Evolutionary conservation across 2,113 vertebrate species (phyloP).

Genomic region (Austrofundulus limnaeus): DNA sequence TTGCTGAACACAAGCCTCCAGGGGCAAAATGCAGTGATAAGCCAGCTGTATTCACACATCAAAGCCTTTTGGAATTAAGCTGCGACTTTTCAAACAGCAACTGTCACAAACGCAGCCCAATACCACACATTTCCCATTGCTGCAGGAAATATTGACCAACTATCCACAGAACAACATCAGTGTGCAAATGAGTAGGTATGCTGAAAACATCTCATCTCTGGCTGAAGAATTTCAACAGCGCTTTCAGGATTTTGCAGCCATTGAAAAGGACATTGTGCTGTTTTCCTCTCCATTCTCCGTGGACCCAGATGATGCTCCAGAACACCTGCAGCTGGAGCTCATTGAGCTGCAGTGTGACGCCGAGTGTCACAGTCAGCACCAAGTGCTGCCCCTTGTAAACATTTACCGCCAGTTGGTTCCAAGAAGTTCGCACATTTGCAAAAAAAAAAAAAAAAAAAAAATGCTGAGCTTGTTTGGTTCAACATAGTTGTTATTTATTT

Average conservation of each 20-base stretch:
- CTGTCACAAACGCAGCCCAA: not conserved
- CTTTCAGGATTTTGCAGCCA: too few species aligned
- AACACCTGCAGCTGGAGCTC: too few species aligned
- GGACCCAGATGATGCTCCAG: too few species aligned
- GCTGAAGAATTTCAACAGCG: too few species aligned
- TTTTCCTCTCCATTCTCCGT: too few species aligned
- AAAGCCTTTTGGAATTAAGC: not conserved
- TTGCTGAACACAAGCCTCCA: not conserved
- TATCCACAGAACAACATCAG: not conserved
- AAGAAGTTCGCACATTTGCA: too few species aligned
- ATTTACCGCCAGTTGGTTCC: too few species aligned
- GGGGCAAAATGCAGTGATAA: not conserved
- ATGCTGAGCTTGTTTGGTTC: constrained; percentile 23
- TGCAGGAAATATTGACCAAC: not conserved
- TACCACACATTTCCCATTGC: not conserved
- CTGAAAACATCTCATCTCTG: not conserved
- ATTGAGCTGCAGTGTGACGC: too few species aligned
- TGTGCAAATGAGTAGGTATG: not conserved
- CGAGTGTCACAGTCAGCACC: too few species aligned
- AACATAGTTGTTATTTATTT: too few species aligned
- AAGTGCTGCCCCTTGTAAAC: too few species aligned
- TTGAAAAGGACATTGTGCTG: not conserved
- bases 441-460: not conserved
- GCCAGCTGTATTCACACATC: too few species aligned
- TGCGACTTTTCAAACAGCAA: not conserved